Percentiles rank a stretch among this genome's conserved stretches.
phyloP scores from a whole-genome alignment of 2,888 invertebrate species.

The Rosalia funebris region DNA sequence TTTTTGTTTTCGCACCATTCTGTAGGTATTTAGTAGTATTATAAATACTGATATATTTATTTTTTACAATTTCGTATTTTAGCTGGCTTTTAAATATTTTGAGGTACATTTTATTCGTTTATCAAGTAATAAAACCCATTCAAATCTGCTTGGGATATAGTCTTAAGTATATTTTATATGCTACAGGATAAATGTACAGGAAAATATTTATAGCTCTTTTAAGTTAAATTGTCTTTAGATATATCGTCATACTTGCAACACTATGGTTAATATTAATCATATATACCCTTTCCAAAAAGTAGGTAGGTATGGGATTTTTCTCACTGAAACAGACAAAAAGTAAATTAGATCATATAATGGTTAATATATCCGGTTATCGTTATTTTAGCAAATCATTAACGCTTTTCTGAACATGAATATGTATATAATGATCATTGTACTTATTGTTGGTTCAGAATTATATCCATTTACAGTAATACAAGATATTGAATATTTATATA shows the following conservation, averaged over 20 bases:
- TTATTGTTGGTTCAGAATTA: too few relatives aligned
- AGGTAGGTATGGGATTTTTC: conserved; percentile 38
- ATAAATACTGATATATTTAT: conserved; percentile 46
- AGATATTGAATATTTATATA: too few relatives aligned
- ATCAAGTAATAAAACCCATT: conserved; percentile 43
- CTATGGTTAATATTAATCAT: conserved; percentile 33
- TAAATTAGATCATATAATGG: not conserved
- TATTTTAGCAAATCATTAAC: too few relatives aligned
- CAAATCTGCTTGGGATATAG: conserved; percentile 51
- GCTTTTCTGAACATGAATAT: too few relatives aligned
- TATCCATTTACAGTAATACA: too few relatives aligned
- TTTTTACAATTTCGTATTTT: conserved; percentile 46
- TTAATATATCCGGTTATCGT: too few relatives aligned
- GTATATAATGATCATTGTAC: too few relatives aligned
- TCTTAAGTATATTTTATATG: conserved; percentile 57
- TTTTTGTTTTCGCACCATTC: conserved; percentile 34
- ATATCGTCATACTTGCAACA: conserved; percentile 32
- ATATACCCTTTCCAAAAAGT: conserved; percentile 41
- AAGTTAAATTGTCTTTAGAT: conserved; percentile 42
- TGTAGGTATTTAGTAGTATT: conserved; percentile 36
- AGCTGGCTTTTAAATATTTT: conserved; percentile 44
- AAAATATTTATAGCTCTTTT: conserved; percentile 51
- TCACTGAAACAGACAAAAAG: conserved; percentile 50
- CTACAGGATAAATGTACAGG: conserved; percentile 33
- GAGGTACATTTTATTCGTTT: conserved; percentile 42